Conservation (phyloP, 2,888 invertebrate species). For the Colostygia pectinataria region DNA sequence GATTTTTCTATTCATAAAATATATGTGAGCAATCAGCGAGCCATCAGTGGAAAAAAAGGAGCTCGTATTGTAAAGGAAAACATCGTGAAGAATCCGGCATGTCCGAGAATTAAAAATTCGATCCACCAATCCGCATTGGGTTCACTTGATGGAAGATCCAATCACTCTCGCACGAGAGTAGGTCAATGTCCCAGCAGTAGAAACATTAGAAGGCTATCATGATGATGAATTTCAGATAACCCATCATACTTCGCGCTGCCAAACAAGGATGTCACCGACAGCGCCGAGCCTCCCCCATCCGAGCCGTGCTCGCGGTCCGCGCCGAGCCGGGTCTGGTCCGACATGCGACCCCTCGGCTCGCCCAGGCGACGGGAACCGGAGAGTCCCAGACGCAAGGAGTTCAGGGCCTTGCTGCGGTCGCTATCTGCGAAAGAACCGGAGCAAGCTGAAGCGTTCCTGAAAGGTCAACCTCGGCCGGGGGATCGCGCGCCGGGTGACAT, state of each 20-base stretch:
- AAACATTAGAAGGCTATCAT: too few species aligned
- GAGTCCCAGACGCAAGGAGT: slow-evolving; percentile 77
- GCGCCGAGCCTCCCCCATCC: slow-evolving; percentile 61
- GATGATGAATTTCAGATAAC: slow-evolving; percentile 85
- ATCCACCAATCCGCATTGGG: too few species aligned
- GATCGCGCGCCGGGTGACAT: slow-evolving; percentile 85
- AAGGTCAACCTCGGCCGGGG: slow-evolving; percentile 87
- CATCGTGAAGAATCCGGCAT: too few species aligned
- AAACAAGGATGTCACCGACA: slow-evolving; percentile 73
- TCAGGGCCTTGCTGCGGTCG: slow-evolving; percentile 84
- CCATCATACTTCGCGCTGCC: slow-evolving; percentile 89
- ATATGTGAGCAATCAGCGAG: too few species aligned
- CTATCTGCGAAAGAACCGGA: slow-evolving; percentile 85
- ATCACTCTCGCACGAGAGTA: too few species aligned
- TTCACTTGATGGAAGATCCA: too few species aligned
- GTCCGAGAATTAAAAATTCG: too few species aligned
- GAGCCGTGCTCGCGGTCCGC: slow-evolving; percentile 86
- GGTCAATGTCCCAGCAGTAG: too few species aligned
- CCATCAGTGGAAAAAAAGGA: too few species aligned
- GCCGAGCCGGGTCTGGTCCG: slow-evolving; percentile 85
- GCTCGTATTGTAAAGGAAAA: too few species aligned
- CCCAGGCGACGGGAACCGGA: slow-evolving; percentile 68
- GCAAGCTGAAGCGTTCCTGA: slow-evolving; percentile 85
- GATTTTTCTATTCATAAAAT: too few species aligned
- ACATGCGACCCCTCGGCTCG: slow-evolving; percentile 63